A percentile compares a stretch with the other conserved stretches of the same genome.
phyloP scores from a whole-genome alignment of 1,140 invertebrate genomes.

The Hormaphis cornu region DNA sequence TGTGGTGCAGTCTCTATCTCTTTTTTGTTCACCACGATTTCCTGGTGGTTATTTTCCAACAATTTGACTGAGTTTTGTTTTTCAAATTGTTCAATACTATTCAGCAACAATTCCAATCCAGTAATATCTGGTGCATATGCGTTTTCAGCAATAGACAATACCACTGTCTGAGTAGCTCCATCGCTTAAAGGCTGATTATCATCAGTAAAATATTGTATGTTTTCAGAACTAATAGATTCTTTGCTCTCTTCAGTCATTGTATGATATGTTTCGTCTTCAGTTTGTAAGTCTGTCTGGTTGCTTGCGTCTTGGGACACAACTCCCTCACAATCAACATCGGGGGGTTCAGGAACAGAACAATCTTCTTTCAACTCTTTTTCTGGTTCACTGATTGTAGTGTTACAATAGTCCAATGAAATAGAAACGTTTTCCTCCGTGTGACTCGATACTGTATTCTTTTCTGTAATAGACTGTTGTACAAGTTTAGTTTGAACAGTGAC shows the following conservation, averaged over 20 bases:
- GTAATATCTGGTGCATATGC: conserved; percentile 10
- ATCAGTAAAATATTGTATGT: background rate
- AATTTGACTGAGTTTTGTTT: background rate
- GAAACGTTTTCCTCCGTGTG: conserved; percentile 16
- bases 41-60: background rate
- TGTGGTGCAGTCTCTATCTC: background rate
- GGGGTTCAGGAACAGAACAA: background rate
- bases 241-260: background rate
- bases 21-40: background rate
- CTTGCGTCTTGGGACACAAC: conserved; percentile 13
- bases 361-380: conserved; percentile 11
- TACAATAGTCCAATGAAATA: conserved; percentile 23
- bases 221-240: background rate
- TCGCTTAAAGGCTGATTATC: background rate
- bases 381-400: conserved; percentile 8
- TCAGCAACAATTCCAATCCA: conserved; percentile 7
- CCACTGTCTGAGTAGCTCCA: background rate
- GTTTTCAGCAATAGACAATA: conserved; percentile 8
- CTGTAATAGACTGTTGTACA: conserved; percentile 19
- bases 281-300: conserved; percentile 16
- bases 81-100: conserved; percentile 28
- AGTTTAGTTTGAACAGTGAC: conserved; percentile 23
- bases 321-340: background rate
- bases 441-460: conserved; percentile 17
- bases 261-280: conserved; percentile 14